Conservation (phyloP, 1,140 invertebrate genomes). For the Tribolium castaneum region DNA sequence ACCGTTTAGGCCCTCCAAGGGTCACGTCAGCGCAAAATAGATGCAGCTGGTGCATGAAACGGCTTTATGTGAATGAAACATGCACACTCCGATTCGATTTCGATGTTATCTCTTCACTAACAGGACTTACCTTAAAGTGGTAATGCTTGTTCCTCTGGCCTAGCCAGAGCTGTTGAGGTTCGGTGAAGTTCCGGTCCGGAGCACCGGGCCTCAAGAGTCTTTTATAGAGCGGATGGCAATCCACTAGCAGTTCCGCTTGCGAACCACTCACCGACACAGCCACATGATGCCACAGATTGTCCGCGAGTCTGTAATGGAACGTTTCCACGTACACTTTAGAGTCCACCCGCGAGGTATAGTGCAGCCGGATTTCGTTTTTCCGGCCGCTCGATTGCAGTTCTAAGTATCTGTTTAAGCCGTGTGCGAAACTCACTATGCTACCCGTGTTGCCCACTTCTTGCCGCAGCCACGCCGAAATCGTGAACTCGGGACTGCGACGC, state of each 20-base stretch:
- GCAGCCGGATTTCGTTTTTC: constrained; percentile 84
- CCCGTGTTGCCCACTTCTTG: constrained; percentile 86
- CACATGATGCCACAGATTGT: constrained; percentile 87
- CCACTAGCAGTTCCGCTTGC: constrained; percentile 84
- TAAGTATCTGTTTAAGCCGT: constrained; percentile 83
- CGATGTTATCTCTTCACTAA: background rate
- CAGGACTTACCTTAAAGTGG: constrained; percentile 81
- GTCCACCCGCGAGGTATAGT: constrained; percentile 75
- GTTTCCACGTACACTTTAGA: constrained; percentile 80
- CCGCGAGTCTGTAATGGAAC: constrained; percentile 87
- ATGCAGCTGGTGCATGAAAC: background rate
- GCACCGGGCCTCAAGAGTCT: constrained; percentile 72
- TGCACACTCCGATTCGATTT: background rate
- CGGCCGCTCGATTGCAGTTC: constrained; percentile 91
- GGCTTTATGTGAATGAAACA: background rate
- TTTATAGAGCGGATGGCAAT: constrained; percentile 87
- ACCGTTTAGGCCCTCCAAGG: background rate
- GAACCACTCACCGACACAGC: constrained; percentile 84
- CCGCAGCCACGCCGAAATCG: constrained; percentile 78
- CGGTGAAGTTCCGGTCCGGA: constrained; percentile 80
- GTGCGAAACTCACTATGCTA: constrained; percentile 84
- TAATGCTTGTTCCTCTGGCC: constrained; percentile 90
- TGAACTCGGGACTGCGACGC: constrained; percentile 80
- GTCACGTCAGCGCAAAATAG: background rate
- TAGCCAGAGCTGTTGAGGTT: constrained; percentile 82